Conservation (phyloP, 2,888 invertebrate species). For the Noctuana brunneofusca region DNA sequence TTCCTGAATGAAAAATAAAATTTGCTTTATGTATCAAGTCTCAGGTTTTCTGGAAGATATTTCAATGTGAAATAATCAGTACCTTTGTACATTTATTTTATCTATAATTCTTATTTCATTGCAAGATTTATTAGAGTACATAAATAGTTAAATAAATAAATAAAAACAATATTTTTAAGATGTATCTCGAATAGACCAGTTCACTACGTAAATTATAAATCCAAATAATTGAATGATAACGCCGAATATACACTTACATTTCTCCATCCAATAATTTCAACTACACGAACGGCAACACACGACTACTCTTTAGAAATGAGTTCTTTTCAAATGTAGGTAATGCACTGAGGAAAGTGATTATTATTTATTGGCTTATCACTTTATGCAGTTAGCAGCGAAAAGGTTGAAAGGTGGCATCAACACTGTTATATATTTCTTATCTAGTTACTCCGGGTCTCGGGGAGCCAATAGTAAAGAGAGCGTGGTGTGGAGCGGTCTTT, state of each 20-base stretch:
- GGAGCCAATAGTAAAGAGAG: constrained; percentile 14
- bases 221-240: background rate
- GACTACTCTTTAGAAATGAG: constrained; percentile 16
- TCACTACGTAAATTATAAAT: background rate
- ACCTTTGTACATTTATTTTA: no score
- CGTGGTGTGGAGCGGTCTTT: constrained; percentile 15
- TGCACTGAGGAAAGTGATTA: constrained; percentile 22
- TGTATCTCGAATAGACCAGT: background rate
- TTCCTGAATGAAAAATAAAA: no score
- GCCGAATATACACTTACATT: background rate
- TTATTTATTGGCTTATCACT: constrained; percentile 12
- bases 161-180: background rate
- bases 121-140: no score
- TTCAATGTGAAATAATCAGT: no score
- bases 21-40: no score
- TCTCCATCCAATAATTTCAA: background rate
- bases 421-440: constrained; percentile 44
- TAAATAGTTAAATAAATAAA: no score
- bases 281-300: constrained; percentile 20
- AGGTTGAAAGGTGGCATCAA: constrained; percentile 26
- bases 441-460: constrained; percentile 41
- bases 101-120: no score
- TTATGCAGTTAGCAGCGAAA: constrained; percentile 17
- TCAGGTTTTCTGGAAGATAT: no score
- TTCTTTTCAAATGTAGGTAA: constrained; percentile 21